Evolutionary conservation across 2,113 vertebrate species (phyloP).

Genomic region (Tetrao urogallus): DNA sequence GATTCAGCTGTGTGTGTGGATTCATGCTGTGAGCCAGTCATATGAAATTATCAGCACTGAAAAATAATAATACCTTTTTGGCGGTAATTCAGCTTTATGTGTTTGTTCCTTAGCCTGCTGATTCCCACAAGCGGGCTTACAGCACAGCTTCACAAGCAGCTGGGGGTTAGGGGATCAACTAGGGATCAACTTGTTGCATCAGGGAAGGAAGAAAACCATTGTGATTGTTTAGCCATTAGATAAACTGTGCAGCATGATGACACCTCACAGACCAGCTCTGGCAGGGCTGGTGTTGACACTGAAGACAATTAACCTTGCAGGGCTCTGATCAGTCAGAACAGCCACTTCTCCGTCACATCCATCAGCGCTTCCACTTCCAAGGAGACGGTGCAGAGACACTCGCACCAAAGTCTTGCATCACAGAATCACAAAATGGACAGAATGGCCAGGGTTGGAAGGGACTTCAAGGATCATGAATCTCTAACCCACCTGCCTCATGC

Average conservation of each 20-base stretch:
- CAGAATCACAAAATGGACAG: too few relatives aligned
- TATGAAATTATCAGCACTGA: not conserved
- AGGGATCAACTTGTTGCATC: not conserved
- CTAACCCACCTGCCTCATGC: too few relatives aligned
- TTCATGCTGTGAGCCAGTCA: not conserved
- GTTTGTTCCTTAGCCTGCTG: not conserved
- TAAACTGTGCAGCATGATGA: rapidly evolving
- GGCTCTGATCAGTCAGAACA: not conserved
- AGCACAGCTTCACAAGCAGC: not conserved
- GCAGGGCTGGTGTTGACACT: rapidly evolving
- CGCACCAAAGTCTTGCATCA: rapidly evolving
- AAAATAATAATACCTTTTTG: not conserved
- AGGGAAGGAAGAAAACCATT: not conserved
- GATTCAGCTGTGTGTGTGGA: not conserved
- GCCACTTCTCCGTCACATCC: not conserved
- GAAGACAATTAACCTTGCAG: not conserved
- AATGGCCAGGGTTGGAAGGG: too few relatives aligned
- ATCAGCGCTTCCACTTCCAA: not conserved
- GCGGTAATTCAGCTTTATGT: not conserved
- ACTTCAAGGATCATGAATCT: too few relatives aligned
- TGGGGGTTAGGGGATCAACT: not conserved
- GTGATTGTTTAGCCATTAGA: not conserved
- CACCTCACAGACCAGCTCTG: not conserved
- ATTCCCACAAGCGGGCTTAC: not conserved
- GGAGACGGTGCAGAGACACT: not conserved